phyloP scores from a whole-genome alignment of 2,113 vertebrate genomes.

The Pungitius pungitius region DNA sequence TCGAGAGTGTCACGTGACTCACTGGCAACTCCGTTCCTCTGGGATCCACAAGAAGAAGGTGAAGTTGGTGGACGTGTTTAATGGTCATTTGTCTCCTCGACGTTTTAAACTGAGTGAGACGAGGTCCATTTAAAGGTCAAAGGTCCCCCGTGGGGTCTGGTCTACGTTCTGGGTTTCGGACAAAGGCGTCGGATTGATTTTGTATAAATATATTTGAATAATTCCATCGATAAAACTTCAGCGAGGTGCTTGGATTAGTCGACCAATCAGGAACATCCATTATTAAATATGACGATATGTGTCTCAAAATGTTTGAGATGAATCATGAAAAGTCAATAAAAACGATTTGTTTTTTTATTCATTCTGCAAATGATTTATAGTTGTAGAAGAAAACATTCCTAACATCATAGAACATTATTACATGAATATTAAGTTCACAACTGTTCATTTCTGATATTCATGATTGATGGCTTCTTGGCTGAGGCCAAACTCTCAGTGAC shows the following conservation, averaged over 20 bases:
- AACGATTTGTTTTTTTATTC: too few relatives aligned
- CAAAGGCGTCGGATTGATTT: too few relatives aligned
- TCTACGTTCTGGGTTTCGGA: neutral
- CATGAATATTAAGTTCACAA: neutral
- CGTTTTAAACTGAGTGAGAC: neutral
- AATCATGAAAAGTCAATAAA: too few relatives aligned
- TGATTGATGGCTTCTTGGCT: neutral
- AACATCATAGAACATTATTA: too few relatives aligned
- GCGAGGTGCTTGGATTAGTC: too few relatives aligned
- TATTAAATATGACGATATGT: too few relatives aligned
- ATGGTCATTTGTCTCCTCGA: neutral
- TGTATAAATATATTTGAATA: too few relatives aligned
- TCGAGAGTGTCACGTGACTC: neutral
- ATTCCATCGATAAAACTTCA: too few relatives aligned
- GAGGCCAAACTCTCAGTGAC: slow-evolving; percentile 16
- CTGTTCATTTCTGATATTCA: neutral
- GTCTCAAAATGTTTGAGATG: too few relatives aligned
- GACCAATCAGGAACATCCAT: too few relatives aligned
- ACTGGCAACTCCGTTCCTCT: neutral
- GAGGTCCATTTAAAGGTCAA: neutral
- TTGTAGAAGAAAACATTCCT: too few relatives aligned
- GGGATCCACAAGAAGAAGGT: neutral
- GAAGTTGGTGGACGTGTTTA: neutral
- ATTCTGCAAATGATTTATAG: too few relatives aligned
- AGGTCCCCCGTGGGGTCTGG: neutral